Percentiles rank a stretch among this genome's conserved stretches.
These are phyloP conservation scores for Tachysurus vachellii DNA, from an alignment of 2,113 vertebrate species.

Conservation along the genomic window DNA sequence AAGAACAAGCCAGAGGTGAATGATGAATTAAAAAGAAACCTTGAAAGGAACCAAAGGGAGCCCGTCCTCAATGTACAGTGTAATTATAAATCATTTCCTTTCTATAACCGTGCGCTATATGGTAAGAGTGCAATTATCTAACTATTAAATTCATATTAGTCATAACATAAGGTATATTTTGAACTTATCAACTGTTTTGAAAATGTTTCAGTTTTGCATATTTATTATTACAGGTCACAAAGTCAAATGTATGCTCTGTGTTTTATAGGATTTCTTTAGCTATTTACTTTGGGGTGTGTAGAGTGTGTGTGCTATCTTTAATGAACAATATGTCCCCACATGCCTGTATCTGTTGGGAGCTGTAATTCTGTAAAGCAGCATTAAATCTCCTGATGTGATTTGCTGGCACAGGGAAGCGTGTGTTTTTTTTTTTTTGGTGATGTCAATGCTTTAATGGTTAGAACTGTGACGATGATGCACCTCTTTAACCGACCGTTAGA, in stretches of 20 bases:
- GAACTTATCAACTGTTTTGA: no score
- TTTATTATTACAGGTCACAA: not conserved
- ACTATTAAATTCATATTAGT: no score
- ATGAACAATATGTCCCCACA: not conserved
- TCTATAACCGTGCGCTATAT: no score
- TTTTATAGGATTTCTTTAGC: not conserved
- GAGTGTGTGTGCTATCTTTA: not conserved
- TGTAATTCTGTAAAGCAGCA: constrained; percentile 14
- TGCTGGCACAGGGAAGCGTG: not conserved
- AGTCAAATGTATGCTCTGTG: not conserved
- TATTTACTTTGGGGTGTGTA: not conserved
- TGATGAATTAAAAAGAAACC: no score
- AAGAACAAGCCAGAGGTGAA: no score
- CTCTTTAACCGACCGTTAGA: not conserved
- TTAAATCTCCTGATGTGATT: constrained; percentile 22
- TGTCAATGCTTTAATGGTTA: constrained; percentile 16
- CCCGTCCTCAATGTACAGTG: no score
- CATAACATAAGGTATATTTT: no score
- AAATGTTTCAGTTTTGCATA: not conserved
- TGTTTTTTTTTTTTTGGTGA: not conserved
- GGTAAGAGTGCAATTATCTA: no score
- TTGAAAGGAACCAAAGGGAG: no score
- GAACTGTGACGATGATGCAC: not conserved
- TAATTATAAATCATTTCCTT: no score
- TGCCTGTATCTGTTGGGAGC: not conserved